Percentiles rank a stretch among this genome's conserved stretches.
Evolutionary conservation across 2,113 vertebrate species (phyloP).

Genomic region (Vanacampus margaritifer): DNA sequence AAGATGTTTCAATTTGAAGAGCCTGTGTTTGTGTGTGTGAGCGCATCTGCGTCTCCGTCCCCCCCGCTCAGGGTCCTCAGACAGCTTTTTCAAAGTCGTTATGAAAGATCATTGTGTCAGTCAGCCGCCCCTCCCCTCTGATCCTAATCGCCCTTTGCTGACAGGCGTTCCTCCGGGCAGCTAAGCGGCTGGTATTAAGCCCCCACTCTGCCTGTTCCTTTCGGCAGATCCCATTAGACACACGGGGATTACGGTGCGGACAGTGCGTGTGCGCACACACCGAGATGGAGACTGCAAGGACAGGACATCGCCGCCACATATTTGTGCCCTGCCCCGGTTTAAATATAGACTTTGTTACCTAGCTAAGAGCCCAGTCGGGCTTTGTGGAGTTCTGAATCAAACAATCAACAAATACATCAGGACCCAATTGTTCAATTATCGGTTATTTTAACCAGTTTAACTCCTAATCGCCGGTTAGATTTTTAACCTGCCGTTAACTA

Average conservation of each 20-base stretch:
- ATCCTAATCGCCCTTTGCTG: slow-evolving; percentile 74
- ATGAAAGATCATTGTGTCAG: slow-evolving; percentile 74
- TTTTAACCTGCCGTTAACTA: too few relatives aligned
- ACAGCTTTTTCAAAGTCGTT: slow-evolving; percentile 70
- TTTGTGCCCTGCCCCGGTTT: slow-evolving; percentile 17
- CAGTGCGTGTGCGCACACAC: slow-evolving; percentile 40
- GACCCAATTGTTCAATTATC: too few relatives aligned
- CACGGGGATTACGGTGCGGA: slow-evolving; percentile 62
- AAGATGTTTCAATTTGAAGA: slow-evolving; percentile 66
- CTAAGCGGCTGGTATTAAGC: slow-evolving; percentile 71
- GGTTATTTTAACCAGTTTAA: too few relatives aligned
- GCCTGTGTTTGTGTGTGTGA: slow-evolving; percentile 38
- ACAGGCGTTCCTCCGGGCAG: slow-evolving; percentile 70
- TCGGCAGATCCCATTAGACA: slow-evolving; percentile 76
- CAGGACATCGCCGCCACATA: slow-evolving; percentile 42
- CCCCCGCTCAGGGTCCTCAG: slow-evolving; percentile 37
- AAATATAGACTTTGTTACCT: slow-evolving; percentile 30
- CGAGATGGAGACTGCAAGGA: slow-evolving; percentile 37
- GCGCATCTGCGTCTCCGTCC: slow-evolving; percentile 8
- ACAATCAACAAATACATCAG: too few relatives aligned
- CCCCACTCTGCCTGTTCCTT: slow-evolving; percentile 71
- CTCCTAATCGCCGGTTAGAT: too few relatives aligned
- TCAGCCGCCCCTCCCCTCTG: slow-evolving; percentile 61
- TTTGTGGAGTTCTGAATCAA: slow-evolving; percentile 1
- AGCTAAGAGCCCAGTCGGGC: slow-evolving; percentile 7